Evolutionary conservation across 2,888 invertebrate genomes (phyloP), one percentile per base, ranked within the genome.

Genomic region (Rhingia rostrata): DNA sequence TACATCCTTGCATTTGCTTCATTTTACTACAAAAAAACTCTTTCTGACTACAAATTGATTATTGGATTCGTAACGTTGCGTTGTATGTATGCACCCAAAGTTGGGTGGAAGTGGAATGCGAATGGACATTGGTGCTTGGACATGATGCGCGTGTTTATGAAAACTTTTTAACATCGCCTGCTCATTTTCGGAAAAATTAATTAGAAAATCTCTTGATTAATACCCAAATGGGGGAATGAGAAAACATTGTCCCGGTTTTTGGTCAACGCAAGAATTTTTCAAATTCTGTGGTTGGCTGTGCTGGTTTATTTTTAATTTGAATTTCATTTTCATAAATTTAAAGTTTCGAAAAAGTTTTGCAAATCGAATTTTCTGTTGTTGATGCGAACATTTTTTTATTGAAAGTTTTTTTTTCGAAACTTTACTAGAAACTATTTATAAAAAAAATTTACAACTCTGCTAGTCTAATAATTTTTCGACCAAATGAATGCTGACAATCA

Each of bases 161-260:
- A 67, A 70, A 66, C 54, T 82, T 82, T 54, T 35, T 30, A 66
- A 30, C 45, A 12, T 12, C 53, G 12, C 39, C 35, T 41, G 54
- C n/a, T n/a, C 51, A 14, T 54, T 61, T 60, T 49, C 6, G 9
- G 43, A 63, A 45, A 73, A 82, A 77, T 82, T 82, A 82, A 82
- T 78, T 82, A 78, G 66, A 22, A 82, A 77, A 82, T 78, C 73
- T 82, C 35, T 67, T 63, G 72, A 82, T 73, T 77, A 74, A 63
- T 75, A 63, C 22, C 5, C 69, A 74, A 61, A 47, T 63, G 22
- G 53, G 35, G 77, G 69, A 9, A 66, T 60, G 39, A 60, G 33
- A n/a, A 64, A 41, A 35, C 33, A 35, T 49, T 47, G 37, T 43
- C 14, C 22, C 22, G 32, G 30, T 14, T 64, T 72, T 64, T n/a